A percentile compares a stretch with the other conserved stretches of the same genome.
Evolutionary conservation across 2,797 vertebrate genomes (phyloP).

Genomic region (Poliocrania exsul): DNA sequence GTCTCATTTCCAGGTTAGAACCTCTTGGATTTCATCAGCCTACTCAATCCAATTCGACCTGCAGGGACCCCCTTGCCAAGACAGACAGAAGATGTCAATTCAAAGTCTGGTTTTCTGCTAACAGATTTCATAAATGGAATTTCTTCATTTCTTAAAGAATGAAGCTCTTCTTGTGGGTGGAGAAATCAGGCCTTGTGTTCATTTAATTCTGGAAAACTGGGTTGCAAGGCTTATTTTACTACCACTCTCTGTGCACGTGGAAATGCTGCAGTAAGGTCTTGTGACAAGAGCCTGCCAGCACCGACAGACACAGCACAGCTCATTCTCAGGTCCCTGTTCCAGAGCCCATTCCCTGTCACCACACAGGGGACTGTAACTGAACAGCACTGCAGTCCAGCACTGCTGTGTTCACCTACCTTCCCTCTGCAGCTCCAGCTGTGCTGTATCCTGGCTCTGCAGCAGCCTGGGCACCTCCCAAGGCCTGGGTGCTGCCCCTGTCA

Average conservation of each 20-base stretch:
- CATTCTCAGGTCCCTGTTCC: background rate
- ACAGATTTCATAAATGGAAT: background rate
- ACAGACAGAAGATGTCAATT: background rate
- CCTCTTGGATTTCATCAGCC: background rate
- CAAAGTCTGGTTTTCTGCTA: background rate
- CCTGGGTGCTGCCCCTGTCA: constrained; percentile 64
- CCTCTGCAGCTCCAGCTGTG: constrained; percentile 52
- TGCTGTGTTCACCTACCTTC: constrained; percentile 62
- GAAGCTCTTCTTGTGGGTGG: background rate
- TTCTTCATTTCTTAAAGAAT: background rate
- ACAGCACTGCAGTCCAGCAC: background rate
- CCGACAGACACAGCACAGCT: constrained; percentile 10
- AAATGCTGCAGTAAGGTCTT: background rate
- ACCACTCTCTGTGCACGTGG: background rate
- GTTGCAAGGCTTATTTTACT: constrained; percentile 38
- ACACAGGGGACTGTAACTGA: background rate
- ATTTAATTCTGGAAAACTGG: constrained; percentile 24
- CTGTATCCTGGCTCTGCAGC: constrained; percentile 56
- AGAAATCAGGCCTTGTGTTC: background rate
- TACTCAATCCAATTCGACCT: background rate
- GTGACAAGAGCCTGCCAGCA: background rate
- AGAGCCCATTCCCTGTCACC: background rate
- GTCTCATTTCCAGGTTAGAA: background rate
- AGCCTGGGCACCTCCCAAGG: constrained; percentile 61
- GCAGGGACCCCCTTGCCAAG: background rate